phyloP scores from a whole-genome alignment of 2,113 vertebrate genomes.

The cat (Felis catus) region DNA sequence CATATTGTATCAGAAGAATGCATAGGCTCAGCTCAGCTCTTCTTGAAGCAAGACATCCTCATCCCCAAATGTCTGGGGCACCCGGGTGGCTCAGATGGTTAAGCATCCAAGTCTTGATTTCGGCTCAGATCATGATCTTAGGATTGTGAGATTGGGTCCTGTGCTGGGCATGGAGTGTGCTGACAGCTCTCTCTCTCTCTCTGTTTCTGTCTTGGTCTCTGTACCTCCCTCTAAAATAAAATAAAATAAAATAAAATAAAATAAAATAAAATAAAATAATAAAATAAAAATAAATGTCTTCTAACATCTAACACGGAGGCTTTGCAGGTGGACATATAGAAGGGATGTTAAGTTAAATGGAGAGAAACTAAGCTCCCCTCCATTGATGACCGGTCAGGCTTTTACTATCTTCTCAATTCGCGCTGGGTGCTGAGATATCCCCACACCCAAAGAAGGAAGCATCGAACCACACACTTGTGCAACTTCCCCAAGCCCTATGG shows the following conservation, averaged over 20 bases:
- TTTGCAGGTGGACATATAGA: not conserved
- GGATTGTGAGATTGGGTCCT: no score
- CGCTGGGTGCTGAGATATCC: not conserved
- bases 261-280: no score
- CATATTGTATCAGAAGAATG: accelerated
- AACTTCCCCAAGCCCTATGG: not conserved
- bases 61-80: not conserved
- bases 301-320: not conserved
- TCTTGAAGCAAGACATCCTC: no score
- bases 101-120: no score
- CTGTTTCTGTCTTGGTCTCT: no score
- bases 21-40: not conserved
- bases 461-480: accelerated
- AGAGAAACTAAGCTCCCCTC: not conserved
- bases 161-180: no score
- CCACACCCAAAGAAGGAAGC: not conserved
- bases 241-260: no score
- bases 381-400: not conserved
- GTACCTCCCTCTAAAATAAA: no score
- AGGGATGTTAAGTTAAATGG: not conserved
- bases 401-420: not conserved
- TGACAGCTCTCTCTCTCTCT: no score
- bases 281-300: not conserved
- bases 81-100: no score
- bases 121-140: no score